Evolutionary conservation across 2,797 vertebrate genomes (phyloP), one percentile per base, ranked within the genome.

Genomic region (Melanotaenia maccullochi): DNA sequence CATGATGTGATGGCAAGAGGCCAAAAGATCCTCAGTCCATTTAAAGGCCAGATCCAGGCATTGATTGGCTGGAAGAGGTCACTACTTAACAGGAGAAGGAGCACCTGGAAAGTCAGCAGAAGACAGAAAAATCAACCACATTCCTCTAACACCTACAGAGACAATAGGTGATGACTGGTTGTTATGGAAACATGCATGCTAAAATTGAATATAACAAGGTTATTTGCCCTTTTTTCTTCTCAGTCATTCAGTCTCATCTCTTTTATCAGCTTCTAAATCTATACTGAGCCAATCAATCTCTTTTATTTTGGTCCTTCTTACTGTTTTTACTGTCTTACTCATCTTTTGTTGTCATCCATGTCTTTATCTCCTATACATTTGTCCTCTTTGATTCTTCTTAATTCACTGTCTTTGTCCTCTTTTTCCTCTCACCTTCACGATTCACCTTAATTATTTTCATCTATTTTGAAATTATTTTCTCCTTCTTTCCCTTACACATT

Each of bases 121-220:
- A 36, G 9, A 8, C 35, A 36, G 35, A 2, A 9, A 36, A 36
- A 36, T 25, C 7, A 36, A 12, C 8, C 35, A 36, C 35, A 36
- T 36, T 36, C 9, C 35, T 36, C 1, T 36, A 36, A 35, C 25
- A 16, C 42, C 14, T 44, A 13, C 30, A 13, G 38, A 64, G 35
- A 73, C 49, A 75, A 60, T 52, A 47, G 59, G 36, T 78, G 52
- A 60, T 68, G 1, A 55, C 51, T 16, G 60, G 87, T 87, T 80
- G 3, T 72, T 38, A 74, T 64, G 51, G 76, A 54, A 85, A 87
- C 85, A 66, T 64, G 35, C 60, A 20, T 40, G 60, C 0, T 25
- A 24, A 68, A 68, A 55, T 79, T 72, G 68, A 68, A 59, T 32
- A 68, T 63, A 44, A 51, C 4, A 65, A 71, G 81, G 70, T 73